phyloP scores from a whole-genome alignment of 2,113 vertebrate genomes.

The Eulacestoma nigropectus region DNA sequence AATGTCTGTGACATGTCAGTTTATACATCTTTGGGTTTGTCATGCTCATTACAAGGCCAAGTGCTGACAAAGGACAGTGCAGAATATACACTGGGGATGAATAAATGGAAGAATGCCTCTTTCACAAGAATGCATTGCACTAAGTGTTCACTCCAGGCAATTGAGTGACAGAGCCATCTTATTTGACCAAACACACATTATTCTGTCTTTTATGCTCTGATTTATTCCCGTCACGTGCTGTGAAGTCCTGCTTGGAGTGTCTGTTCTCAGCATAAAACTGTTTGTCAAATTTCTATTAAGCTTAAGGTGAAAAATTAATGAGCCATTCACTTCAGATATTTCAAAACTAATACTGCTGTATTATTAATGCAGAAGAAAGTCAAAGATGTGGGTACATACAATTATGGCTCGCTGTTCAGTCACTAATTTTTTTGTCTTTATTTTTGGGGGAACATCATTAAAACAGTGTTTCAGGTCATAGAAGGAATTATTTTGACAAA shows the following conservation, averaged over 20 bases:
- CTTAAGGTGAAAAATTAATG: slow-evolving; percentile 75
- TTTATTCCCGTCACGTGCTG: slow-evolving; percentile 17
- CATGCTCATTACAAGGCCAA: not conserved
- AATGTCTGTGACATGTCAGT: not conserved
- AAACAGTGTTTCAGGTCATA: not conserved
- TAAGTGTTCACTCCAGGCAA: not conserved
- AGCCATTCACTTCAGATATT: slow-evolving; percentile 63
- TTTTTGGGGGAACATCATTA: not conserved
- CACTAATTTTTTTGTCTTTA: not conserved
- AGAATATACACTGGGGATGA: not conserved
- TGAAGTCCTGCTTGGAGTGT: slow-evolving; percentile 47
- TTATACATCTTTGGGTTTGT: not conserved
- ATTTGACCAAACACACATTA: not conserved
- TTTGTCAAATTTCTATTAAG: slow-evolving; percentile 72
- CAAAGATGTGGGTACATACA: not conserved
- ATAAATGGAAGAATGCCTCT: not conserved
- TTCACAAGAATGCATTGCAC: not conserved
- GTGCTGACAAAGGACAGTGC: not conserved
- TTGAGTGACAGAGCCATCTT: not conserved
- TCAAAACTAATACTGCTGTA: slow-evolving; percentile 63
- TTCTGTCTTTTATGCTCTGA: not conserved
- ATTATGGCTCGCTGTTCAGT: not conserved
- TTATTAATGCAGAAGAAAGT: slow-evolving; percentile 60
- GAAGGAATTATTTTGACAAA: not conserved
- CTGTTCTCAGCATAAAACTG: slow-evolving; percentile 49